Conservation (phyloP, 2,113 vertebrate genomes). For the Octodon degus region DNA sequence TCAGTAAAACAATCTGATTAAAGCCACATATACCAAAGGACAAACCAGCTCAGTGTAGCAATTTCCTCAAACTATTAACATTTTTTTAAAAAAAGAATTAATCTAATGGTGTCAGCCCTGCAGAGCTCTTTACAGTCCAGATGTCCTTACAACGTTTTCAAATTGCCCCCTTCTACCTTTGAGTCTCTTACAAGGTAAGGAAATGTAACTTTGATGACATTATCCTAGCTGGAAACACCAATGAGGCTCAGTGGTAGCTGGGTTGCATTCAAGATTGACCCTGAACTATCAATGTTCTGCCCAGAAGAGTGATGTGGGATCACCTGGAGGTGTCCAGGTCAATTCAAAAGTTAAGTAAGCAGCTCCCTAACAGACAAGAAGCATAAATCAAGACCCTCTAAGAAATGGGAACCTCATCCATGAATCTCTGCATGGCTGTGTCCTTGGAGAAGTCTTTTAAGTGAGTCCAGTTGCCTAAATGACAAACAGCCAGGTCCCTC, state of each 20-base stretch:
- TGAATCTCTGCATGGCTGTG: background rate
- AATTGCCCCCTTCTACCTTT: conserved; percentile 48
- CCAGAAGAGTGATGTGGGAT: background rate
- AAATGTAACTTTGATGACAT: conserved; percentile 7
- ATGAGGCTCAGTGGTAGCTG: background rate
- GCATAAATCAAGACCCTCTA: background rate
- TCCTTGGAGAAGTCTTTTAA: background rate
- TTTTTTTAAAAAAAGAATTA: conserved; percentile 16
- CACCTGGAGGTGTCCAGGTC: background rate
- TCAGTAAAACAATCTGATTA: conserved; percentile 68
- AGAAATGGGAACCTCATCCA: background rate
- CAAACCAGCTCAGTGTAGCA: conserved; percentile 16
- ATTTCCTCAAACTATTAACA: conserved; percentile 54
- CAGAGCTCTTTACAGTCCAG: background rate
- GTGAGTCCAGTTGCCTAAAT: background rate
- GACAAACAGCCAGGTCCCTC: background rate
- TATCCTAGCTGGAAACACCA: conserved; percentile 1
- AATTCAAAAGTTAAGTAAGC: conserved; percentile 26
- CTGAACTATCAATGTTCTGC: background rate
- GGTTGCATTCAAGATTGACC: background rate
- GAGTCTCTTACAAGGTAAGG: conserved; percentile 42
- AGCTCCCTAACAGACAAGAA: background rate
- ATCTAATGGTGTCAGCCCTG: conserved; percentile 30
- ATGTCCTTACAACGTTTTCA: conserved; percentile 58
- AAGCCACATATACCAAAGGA: conserved; percentile 16